Evolutionary conservation across 2,888 invertebrate genomes (phyloP), one percentile per base, ranked within the genome.

Genomic region (Lepas anatifera): DNA sequence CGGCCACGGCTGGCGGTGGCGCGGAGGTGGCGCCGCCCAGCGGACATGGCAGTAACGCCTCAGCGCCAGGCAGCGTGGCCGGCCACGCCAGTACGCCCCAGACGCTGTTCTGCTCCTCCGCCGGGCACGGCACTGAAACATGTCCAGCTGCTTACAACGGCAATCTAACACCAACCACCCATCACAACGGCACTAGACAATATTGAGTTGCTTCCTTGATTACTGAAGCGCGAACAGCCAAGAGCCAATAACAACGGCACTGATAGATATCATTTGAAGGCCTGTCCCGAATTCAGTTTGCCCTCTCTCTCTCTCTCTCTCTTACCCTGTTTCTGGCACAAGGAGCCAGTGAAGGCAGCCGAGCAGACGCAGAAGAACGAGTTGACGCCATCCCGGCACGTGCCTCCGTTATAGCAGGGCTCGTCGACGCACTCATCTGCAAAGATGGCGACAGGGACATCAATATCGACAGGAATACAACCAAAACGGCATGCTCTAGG

Each of bases 361-460:
- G 93, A 93, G 78, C 94, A 95, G 77, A 92, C 91, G 83, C 94
- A 95, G 71, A 89, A 87, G 83, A 89, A 94, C 0, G 90, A 89
- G 79, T 92, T 92, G 74, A 92, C 86, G 73, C 90, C 83, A 80
- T 93, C 91, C 77, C 91, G 89, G 81, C 95, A 95, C 70, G 89
- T 88, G n/a, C 90, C 96, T 18, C 89, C 92, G 77, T 91, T 95
- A 68, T 91, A 92, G 79, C 91, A 94, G 0, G 92, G 93, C 79
- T 87, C 92, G 73, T 89, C 90, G 32, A 88, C 86, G 78, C 95
- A 95, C 77, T 95, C 94, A 81, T 95, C 90, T 52, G 52, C 6
- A 16, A 11, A 13, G 22, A 50, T 13, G 8, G 46, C 4, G 18
- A 46, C n/a, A n/a, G n/a, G n/a, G n/a, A n/a, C n/a, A n/a, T n/a